A percentile compares a stretch with the other conserved stretches of the same genome.
Evolutionary conservation across 92 coral and sea anemone species (phyloP).

Genomic region (Phymanthus crucifer): DNA sequence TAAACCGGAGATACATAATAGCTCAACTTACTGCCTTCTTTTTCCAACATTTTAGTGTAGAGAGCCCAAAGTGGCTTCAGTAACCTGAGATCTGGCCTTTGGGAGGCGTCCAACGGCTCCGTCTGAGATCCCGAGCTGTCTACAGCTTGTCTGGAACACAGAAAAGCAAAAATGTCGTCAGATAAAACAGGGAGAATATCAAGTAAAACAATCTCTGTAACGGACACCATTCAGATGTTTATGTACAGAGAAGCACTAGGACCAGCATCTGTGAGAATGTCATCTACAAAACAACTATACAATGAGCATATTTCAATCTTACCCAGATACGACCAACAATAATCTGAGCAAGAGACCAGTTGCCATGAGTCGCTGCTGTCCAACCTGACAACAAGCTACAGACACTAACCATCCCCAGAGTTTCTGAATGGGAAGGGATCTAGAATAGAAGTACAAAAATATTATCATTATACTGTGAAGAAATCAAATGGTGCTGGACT

Average conservation of each 20-base stretch:
- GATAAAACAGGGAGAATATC: background rate
- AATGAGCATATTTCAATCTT: no score
- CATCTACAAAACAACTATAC: no score
- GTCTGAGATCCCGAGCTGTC: conserved; percentile 73
- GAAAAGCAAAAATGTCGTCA: background rate
- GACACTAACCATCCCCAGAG: conserved; percentile 96
- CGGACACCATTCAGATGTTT: no score
- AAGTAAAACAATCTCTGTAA: no score
- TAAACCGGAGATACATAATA: background rate
- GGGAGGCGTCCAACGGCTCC: conserved; percentile 64
- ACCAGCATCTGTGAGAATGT: no score
- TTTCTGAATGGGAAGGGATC: conserved; percentile 83
- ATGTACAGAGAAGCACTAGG: no score
- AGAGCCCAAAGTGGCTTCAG: conserved; percentile 96
- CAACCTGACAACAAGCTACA: conserved; percentile 98
- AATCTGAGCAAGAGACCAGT: conserved; percentile 87
- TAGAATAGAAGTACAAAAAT: conserved; percentile 3
- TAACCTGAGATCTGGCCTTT: conserved; percentile 89
- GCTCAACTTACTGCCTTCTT: conserved; percentile 71
- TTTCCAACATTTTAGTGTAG: conserved; percentile 96
- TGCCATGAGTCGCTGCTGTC: conserved; percentile 99
- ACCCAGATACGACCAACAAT: conserved; percentile 94
- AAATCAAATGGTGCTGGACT: no score
- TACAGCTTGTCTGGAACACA: conserved; percentile 57
- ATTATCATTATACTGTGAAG: no score